phyloP scores from a whole-genome alignment of 1,140 invertebrate genomes.

The Eueides isabella region DNA sequence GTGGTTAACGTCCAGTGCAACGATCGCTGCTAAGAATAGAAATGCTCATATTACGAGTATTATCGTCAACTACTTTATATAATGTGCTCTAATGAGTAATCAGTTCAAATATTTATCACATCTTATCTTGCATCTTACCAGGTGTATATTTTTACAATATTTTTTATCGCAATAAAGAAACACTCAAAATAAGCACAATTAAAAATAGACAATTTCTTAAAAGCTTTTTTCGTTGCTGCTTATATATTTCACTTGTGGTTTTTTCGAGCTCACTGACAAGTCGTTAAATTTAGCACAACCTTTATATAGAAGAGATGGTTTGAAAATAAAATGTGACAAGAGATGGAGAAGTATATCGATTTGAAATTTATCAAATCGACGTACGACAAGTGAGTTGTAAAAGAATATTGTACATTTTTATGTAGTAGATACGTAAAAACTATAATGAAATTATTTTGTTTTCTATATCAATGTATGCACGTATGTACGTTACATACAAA shows the following conservation, averaged over 20 bases:
- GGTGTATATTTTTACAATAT: neutral
- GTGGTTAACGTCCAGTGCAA: constrained; percentile 59
- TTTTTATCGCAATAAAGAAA: neutral
- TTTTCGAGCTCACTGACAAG: neutral
- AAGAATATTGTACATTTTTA: neutral
- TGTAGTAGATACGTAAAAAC: neutral
- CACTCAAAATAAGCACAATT: neutral
- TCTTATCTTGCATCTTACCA: constrained; percentile 12
- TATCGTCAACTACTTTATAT: constrained; percentile 40
- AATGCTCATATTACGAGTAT: constrained; percentile 47
- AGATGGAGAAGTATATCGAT: neutral
- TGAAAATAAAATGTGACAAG: neutral
- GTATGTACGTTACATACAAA: neutral
- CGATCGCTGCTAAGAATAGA: constrained; percentile 65
- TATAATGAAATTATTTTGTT: neutral
- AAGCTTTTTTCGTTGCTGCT: neutral
- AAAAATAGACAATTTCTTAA: neutral
- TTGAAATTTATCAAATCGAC: too few species aligned
- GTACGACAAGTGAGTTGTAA: neutral
- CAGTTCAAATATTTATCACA: constrained; percentile 29
- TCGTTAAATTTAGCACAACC: too few species aligned
- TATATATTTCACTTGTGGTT: neutral
- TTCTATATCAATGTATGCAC: neutral
- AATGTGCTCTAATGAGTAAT: constrained; percentile 31
- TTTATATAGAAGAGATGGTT: too few species aligned